Percentiles rank a stretch among this genome's conserved stretches.
These are phyloP conservation scores for Arvicanthis niloticus DNA, from an alignment of 2,113 vertebrate genomes.

Conservation along the genomic window DNA sequence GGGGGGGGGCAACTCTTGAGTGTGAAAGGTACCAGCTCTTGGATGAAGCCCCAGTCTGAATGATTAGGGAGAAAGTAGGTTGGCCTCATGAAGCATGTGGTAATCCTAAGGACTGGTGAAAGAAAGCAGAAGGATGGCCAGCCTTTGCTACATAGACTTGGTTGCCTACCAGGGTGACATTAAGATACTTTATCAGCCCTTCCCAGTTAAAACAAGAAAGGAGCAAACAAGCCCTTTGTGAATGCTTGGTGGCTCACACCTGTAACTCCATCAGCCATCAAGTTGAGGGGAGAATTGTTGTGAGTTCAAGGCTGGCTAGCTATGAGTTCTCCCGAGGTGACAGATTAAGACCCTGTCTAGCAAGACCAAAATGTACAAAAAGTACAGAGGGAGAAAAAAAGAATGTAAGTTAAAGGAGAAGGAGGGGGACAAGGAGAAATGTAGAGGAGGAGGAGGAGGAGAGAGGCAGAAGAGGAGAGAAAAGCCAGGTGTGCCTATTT, in stretches of 20 bases:
- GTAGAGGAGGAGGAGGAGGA: too few relatives aligned
- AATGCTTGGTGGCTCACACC: not conserved
- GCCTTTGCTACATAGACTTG: not conserved
- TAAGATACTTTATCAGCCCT: not conserved
- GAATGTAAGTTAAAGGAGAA: too few relatives aligned
- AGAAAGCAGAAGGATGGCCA: not conserved
- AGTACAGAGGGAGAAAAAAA: not conserved
- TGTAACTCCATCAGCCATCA: not conserved
- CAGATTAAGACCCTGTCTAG: not conserved
- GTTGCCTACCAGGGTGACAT: not conserved
- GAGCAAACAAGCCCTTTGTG: not conserved
- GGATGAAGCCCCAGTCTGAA: not conserved
- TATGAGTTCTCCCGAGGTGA: not conserved
- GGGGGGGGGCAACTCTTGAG: not conserved
- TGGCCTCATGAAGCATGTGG: not conserved
- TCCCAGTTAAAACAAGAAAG: not conserved
- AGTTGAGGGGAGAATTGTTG: not conserved
- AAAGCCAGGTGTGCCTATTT: not conserved
- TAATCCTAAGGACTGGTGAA: not conserved
- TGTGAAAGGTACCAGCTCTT: not conserved
- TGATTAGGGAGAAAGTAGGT: not conserved
- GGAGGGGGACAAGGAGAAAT: not conserved
- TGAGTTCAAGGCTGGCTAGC: not conserved
- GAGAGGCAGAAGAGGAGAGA: too few relatives aligned
- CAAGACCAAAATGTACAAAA: not conserved